A percentile compares a stretch with the other conserved stretches of the same genome.
These are phyloP conservation scores for Grus americana DNA, from an alignment of 2,113 vertebrate species.

Conservation along the genomic window DNA sequence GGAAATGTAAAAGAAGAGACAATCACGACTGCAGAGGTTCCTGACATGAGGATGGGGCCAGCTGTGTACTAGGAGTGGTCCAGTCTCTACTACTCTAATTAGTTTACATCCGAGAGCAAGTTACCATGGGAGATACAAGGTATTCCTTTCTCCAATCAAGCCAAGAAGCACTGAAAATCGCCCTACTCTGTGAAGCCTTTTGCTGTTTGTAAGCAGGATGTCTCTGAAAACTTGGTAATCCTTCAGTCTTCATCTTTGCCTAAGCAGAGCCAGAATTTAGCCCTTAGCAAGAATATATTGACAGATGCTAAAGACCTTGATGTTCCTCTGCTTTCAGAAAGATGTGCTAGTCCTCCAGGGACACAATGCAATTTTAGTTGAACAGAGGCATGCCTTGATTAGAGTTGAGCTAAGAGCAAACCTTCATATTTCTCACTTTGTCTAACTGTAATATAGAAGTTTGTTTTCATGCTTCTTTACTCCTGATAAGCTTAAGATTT, in stretches of 20 bases:
- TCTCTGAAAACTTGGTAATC: neutral
- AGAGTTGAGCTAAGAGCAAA: neutral
- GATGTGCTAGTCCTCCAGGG: neutral
- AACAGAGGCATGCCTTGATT: neutral
- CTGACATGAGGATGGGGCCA: neutral
- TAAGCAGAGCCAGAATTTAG: neutral
- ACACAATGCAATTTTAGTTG: neutral
- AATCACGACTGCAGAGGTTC: neutral
- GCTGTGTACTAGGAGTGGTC: neutral
- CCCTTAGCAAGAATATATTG: neutral
- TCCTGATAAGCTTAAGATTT: neutral
- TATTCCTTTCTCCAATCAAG: neutral
- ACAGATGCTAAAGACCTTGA: neutral
- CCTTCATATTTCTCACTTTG: neutral
- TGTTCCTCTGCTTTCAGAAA: neutral
- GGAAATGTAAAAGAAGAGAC: neutral
- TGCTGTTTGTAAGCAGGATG: neutral
- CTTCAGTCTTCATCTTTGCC: neutral
- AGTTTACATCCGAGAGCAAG: neutral
- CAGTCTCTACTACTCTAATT: neutral
- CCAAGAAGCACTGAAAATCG: neutral
- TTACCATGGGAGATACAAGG: neutral
- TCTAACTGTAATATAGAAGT: neutral
- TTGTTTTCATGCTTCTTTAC: neutral
- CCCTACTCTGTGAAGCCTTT: neutral